Base-by-base conservation (phyloP, 2,888 invertebrate species). In the Pachycephus smyrnensis region DNA sequence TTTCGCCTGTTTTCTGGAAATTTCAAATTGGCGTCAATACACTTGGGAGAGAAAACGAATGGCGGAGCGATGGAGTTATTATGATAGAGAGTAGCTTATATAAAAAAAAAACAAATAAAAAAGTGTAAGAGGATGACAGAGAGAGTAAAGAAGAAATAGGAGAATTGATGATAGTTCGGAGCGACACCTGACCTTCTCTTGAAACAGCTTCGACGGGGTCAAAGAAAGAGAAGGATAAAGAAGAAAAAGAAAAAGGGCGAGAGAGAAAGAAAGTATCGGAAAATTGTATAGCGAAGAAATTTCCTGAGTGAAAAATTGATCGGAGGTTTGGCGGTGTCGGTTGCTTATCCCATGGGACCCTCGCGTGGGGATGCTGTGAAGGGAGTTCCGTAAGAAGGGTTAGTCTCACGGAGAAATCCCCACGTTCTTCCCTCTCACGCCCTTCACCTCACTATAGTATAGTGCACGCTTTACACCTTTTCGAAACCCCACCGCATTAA, bases 281-380 rank as follows among this genome's bases (percentile, higher is more conserved):
- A 83, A 86, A 83, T 85, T 84, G 82, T 81, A 81, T 79, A 77
- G 69, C 79, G 77, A 75, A 78, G 78, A 80, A 81, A 84, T 85
- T 82, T 80, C 80, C 81, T 84, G 85, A 87, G 86, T 85, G 87
- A 86, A 87, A 87, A 86, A 87, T 87, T 86, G 85, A 86, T 86
- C 86, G 84, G 11, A 31, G 32, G 32, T 31, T 71, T 35, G 31
- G 71, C 71, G 71, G 71, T 71, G 31, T 71, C 71, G 71, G 71
- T 35, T 35, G 71, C 23, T 35, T 71, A 31, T 71, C 33, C 71
- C 71, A 71, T 12, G 71, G 32, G 71, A 71, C 32, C 31, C 4
- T 15, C 71, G 30, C 71, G 71, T 15, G 12, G 12, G 71, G 71
- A 71, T 71, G 71, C 71, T 35, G 30, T 15, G 33, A 33, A 71